These are phyloP conservation scores for Lepilemur septentrionalis DNA, from an alignment of 2,797 vertebrate genomes.

Conservation along the genomic window DNA sequence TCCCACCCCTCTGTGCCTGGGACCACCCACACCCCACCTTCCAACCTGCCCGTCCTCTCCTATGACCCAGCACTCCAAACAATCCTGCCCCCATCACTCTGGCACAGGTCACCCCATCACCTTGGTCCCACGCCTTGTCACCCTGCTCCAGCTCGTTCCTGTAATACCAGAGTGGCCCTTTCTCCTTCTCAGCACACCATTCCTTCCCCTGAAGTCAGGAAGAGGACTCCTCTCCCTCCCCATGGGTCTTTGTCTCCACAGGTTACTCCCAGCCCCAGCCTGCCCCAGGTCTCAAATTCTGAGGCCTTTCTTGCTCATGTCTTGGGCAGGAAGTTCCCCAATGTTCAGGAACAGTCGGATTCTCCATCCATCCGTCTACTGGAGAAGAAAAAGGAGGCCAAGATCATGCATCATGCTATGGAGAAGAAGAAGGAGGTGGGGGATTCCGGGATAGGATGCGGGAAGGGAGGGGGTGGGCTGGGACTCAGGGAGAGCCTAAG, in stretches of 20 bases:
- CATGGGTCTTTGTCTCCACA: background rate
- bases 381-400: constrained; percentile 80
- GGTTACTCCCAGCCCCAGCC: background rate
- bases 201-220: background rate
- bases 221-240: no score
- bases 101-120: background rate
- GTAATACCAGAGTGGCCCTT: background rate
- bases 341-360: constrained; percentile 63
- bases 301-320: background rate
- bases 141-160: background rate
- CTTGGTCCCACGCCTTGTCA: no score
- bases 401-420: constrained; percentile 76
- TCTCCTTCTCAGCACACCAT: background rate
- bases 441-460: rapidly evolving
- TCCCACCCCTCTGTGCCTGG: rapidly evolving
- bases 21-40: background rate
- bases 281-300: background rate
- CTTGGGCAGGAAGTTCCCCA: constrained; percentile 78
- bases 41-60: background rate
- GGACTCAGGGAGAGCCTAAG: background rate
- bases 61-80: background rate
- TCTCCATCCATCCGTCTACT: constrained; percentile 77
- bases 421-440: constrained; percentile 77
- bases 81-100: background rate
- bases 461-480: background rate